Conservation (phyloP, 2,113 vertebrate species). For the Oreochromis spilurus region DNA sequence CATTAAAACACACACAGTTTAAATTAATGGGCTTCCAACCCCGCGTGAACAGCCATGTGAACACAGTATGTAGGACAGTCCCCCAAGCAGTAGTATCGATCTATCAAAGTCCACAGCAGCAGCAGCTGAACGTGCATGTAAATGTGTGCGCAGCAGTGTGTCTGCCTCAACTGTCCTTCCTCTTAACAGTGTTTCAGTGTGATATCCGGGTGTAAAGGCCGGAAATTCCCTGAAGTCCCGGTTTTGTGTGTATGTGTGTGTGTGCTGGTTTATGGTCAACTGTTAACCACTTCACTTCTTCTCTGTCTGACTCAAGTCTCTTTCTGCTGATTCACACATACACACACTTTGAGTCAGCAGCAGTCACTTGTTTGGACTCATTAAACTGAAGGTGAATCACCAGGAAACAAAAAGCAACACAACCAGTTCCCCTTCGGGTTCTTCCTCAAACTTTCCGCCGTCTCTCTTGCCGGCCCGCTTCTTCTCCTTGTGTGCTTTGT, state of each 20-base stretch:
- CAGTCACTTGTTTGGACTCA: slow-evolving; percentile 40
- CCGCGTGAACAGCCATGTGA: slow-evolving; percentile 1
- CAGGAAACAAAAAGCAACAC: not conserved
- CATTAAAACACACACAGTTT: not conserved
- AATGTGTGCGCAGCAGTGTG: not conserved
- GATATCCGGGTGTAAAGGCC: not conserved
- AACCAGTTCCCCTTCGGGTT: slow-evolving; percentile 3
- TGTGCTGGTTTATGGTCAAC: slow-evolving; percentile 6
- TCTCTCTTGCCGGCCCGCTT: not conserved
- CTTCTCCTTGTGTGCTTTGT: not conserved
- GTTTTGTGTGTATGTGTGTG: not conserved
- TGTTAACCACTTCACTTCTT: not conserved
- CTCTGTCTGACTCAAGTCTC: slow-evolving; percentile 17
- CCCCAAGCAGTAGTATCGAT: slow-evolving; percentile 37
- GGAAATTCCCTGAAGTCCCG: slow-evolving; percentile 36
- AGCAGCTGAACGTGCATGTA: slow-evolving; percentile 4
- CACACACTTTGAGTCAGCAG: slow-evolving; percentile 54
- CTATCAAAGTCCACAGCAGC: slow-evolving; percentile 55
- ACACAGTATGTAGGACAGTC: slow-evolving; percentile 1
- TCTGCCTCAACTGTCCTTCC: slow-evolving; percentile 8
- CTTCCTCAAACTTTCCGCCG: slow-evolving; percentile 41
- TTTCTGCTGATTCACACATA: slow-evolving; percentile 45
- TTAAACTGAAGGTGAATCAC: slow-evolving; percentile 45
- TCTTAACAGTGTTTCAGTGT: slow-evolving; percentile 11
- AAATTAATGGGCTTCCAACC: not conserved